Evolutionary conservation across 2,113 vertebrate species (phyloP), one percentile per base, ranked within the genome.

Genomic region (Platycercus adscitus): DNA sequence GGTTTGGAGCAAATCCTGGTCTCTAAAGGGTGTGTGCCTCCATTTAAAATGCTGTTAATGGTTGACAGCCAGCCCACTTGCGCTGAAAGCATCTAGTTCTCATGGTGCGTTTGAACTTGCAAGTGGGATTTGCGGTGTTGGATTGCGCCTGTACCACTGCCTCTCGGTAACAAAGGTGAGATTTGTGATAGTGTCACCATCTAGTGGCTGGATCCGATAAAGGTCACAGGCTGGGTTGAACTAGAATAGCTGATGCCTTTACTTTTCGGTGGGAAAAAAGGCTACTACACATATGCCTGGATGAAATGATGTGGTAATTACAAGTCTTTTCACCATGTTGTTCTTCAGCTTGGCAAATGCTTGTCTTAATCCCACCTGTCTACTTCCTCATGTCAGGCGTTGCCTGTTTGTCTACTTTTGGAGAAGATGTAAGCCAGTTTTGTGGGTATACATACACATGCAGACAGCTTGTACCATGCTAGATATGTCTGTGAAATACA

Each of bases 121-220:
- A 71, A 6, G 47, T 68, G 69, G 72, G 33, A 43, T 47, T 75
- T 1, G 6, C 35, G 77, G 35, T 46, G 50, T 10, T 39, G 21
- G 64, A 15, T 41, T 39, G 37, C 44, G 26, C 29, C 1, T 29
- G 37, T 56, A 11, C 26, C 0, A 1, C 60, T 90, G 76, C 64
- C 39, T 70, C 33, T 17, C 2, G 0, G n/a, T 65, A 28, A 28
- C 70, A 44, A 18, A 88, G 52, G 78, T 60, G 69, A 81, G 66
- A 4, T 79, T 94, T 88, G 65, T 69, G 82, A 21, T 55, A 50
- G 87, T 66, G 92, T 79, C 95, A 71, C 95, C 95, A 93, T 93
- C 96, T 95, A 93, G 95, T 87, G 93, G 93, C 83, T 90, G 90
- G 25, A 64, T 44, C 69, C 1, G 1, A 84, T 70, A 71, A 49